phyloP scores from a whole-genome alignment of 1,140 invertebrate genomes.

The Diabrotica undecimpunctata region DNA sequence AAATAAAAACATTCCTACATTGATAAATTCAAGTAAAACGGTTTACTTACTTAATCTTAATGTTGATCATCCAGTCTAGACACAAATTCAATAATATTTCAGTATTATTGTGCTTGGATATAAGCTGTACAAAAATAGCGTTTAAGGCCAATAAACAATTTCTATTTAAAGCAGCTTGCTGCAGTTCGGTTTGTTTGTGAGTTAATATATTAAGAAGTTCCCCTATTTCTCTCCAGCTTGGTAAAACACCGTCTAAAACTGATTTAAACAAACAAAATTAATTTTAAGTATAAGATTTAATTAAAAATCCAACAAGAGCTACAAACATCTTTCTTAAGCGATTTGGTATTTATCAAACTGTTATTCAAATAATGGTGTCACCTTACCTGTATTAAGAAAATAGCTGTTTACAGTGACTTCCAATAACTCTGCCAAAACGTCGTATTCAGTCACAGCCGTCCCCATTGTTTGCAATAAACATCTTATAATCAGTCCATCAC shows the following conservation, averaged over 20 bases:
- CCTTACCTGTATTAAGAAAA: constrained; percentile 41
- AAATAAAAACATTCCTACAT: too few relatives aligned
- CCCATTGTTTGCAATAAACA: constrained; percentile 35
- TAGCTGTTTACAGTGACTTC: constrained; percentile 39
- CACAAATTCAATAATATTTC: constrained; percentile 35
- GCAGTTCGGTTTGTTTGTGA: constrained; percentile 37
- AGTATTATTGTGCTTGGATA: constrained; percentile 31
- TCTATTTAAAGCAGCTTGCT: constrained; percentile 33
- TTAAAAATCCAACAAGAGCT: too few relatives aligned
- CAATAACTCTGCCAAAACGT: constrained; percentile 34
- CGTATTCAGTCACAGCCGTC: constrained; percentile 32
- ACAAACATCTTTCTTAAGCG: too few relatives aligned
- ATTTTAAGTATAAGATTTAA: not conserved
- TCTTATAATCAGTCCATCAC: constrained; percentile 34
- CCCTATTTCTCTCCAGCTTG: constrained; percentile 38
- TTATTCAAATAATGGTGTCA: too few relatives aligned
- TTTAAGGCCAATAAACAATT: constrained; percentile 42
- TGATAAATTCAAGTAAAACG: not conserved
- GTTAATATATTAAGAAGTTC: constrained; percentile 28
- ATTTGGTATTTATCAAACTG: too few relatives aligned
- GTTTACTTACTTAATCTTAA: constrained; percentile 42
- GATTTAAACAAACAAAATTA: constrained; percentile 17
- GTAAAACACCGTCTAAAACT: constrained; percentile 30
- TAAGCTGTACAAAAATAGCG: constrained; percentile 40
- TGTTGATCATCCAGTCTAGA: constrained; percentile 39